Evolutionary conservation across 2,888 invertebrate genomes (phyloP), one percentile per base, ranked within the genome.

Genomic region (Pseudococcus longispinus): DNA sequence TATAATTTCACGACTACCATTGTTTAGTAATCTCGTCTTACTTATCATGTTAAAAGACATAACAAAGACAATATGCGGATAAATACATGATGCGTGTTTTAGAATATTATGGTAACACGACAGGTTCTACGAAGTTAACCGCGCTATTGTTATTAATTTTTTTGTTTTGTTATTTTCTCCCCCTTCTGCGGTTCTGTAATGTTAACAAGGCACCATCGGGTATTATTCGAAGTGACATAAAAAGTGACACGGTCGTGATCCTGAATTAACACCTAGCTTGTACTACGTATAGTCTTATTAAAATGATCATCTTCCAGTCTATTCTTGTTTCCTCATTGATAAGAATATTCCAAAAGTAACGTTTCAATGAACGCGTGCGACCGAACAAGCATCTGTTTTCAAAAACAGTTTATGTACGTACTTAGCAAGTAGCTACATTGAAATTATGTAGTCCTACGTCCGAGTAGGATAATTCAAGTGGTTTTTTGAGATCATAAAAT

Each of bases 31-130:
- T 80, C 42, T 80, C 42, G 42, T 70, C 70, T 70, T 29, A 80
- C 77, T 80, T 42, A 42, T 80, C 77, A 42, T 42, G 77, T 37
- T 80, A 80, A 42, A 32, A 80, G 77, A 80, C 42, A 80, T 42
- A 42, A 80, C 77, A 80, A 80, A 80, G 77, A 80, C 77, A 80
- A 80, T 80, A 42, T 42, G 77, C 77, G 42, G 77, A 80, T 80
- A 42, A 80, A 80, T 80, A 29, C 70, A 70, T 70, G 70, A 70
- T 29, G 70, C 70, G 70, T 70, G 70, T 70, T 70, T 70, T 29
- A 70, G 70, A 70, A 70, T 29, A 70, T 29, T 29, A 70, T 20
- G 70, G 23, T 60, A 60, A 70, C 70, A 70, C 29, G 70, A 29
- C 29, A 70, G n/a, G 70, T 70, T n/a, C n/a, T 70, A 70, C 70